Conservation (phyloP, 2,888 invertebrate genomes). For the Adineta ricciae region DNA sequence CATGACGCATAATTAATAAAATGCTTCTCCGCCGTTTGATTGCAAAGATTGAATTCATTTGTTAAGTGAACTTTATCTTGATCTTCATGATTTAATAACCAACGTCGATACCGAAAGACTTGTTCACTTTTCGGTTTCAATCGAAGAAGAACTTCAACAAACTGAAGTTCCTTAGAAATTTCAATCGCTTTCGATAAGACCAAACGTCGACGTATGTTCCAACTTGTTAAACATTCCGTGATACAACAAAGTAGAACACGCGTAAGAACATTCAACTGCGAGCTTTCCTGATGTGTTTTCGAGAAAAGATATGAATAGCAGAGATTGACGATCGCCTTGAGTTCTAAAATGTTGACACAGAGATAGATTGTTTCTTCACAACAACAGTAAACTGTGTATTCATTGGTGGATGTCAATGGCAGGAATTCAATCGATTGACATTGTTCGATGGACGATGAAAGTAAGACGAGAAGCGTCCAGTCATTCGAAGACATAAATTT, state of each 20-base stretch:
- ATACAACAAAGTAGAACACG: slow-evolving; percentile 2
- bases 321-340: background rate
- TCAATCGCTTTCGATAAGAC: background rate
- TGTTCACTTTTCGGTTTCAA: slow-evolving; percentile 12
- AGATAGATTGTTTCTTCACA: background rate
- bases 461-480: background rate
- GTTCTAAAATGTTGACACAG: background rate
- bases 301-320: background rate
- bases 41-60: background rate
- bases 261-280: background rate
- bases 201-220: slow-evolving; percentile 17
- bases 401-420: background rate
- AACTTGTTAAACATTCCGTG: slow-evolving; percentile 17
- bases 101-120: slow-evolving; percentile 3
- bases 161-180: background rate
- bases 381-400: background rate
- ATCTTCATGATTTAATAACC: background rate
- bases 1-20: slow-evolving; percentile 5
- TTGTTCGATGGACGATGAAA: slow-evolving; percentile 8
- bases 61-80: background rate
- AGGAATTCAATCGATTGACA: slow-evolving; percentile 1
- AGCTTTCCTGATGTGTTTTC: background rate
- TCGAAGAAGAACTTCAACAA: background rate
- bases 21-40: background rate
- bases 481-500: background rate